Conservation (phyloP, 2,113 vertebrate species). For the Petrocephalus zakoni region DNA sequence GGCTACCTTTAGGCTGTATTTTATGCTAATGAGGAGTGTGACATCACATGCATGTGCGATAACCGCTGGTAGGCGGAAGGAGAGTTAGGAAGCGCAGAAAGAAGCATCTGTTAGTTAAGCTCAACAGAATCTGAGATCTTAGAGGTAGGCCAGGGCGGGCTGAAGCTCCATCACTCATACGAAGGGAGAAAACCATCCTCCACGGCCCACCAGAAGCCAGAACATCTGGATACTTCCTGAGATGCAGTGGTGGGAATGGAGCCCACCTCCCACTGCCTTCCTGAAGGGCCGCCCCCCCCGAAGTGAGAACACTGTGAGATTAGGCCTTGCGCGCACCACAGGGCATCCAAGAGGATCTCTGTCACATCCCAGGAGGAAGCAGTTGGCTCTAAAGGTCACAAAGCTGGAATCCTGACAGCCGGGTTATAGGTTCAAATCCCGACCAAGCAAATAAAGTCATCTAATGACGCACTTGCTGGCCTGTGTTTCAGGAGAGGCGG, state of each 20-base stretch:
- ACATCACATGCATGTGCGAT: not conserved
- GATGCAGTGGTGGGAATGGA: not conserved
- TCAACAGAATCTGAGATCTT: not conserved
- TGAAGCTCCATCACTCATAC: not conserved
- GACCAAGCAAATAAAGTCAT: not conserved
- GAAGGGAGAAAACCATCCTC: not conserved
- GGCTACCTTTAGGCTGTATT: not conserved
- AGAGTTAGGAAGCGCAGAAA: not conserved
- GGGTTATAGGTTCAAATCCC: constrained; percentile 6
- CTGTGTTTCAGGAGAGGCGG: not conserved
- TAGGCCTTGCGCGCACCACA: not conserved
- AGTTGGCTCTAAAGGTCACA: not conserved
- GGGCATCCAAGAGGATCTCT: not conserved
- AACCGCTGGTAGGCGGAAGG: not conserved
- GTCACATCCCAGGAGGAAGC: not conserved
- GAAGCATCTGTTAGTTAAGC: not conserved
- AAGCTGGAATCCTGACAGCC: not conserved
- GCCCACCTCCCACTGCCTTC: not conserved
- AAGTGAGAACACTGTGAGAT: constrained; percentile 9
- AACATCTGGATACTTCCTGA: constrained; percentile 10
- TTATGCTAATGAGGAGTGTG: constrained; percentile 1
- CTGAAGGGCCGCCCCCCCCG: not conserved
- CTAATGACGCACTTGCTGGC: not conserved
- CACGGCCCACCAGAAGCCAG: not conserved
- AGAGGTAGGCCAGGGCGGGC: not conserved